Percentiles rank a stretch among this genome's conserved stretches.
These are phyloP conservation scores for Siniperca chuatsi DNA, from an alignment of 2,113 vertebrate species.

Conservation along the genomic window DNA sequence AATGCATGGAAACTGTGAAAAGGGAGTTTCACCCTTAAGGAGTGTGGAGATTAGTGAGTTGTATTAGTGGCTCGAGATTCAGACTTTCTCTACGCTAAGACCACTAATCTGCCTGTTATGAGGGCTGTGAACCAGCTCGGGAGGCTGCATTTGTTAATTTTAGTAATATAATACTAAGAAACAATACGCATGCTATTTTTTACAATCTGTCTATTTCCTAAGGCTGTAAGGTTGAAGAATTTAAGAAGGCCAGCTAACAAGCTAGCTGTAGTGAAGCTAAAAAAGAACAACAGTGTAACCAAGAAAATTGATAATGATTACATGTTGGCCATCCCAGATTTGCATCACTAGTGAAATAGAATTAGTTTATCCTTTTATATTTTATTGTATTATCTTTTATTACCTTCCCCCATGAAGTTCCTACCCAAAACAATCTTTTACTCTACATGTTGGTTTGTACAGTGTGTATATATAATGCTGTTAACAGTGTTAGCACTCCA, in stretches of 20 bases:
- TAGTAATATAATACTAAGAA: background rate
- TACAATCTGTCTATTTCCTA: background rate
- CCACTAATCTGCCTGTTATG: background rate
- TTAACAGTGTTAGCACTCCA: background rate
- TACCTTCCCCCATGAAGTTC: background rate
- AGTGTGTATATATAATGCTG: background rate
- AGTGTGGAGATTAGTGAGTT: background rate
- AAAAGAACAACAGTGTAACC: background rate
- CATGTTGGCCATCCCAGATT: background rate
- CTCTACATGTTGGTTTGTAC: background rate
- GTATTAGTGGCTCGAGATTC: background rate
- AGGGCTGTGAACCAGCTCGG: background rate
- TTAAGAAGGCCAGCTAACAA: background rate
- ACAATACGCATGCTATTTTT: background rate
- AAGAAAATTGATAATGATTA: background rate
- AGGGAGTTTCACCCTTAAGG: background rate
- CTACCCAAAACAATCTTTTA: background rate
- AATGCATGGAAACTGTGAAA: conserved; percentile 13
- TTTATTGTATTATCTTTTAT: background rate
- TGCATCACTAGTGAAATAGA: background rate
- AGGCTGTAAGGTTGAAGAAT: background rate
- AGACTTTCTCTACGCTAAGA: conserved; percentile 5
- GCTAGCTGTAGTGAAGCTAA: background rate
- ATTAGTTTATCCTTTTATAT: background rate
- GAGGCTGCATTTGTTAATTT: background rate